These are phyloP conservation scores for Eulemur coronatus DNA, from an alignment of 2,797 vertebrate species.

Conservation along the genomic window DNA sequence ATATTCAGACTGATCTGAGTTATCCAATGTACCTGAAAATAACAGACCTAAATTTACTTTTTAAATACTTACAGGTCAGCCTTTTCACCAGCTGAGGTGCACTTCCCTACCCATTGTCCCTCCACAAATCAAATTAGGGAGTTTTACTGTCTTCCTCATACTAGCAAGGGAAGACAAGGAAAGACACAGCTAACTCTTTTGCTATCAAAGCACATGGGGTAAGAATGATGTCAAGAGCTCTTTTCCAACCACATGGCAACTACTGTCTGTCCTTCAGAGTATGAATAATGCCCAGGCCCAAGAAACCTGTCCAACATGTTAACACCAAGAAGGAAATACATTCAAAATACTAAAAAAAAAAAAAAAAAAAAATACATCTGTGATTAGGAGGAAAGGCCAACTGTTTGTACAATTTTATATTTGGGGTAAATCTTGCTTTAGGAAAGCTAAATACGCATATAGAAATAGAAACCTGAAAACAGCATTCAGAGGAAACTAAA, in stretches of 20 bases:
- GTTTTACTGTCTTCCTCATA: background rate
- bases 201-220: background rate
- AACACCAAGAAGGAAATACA: background rate
- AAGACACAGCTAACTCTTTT: background rate
- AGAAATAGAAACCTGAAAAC: constrained; percentile 22
- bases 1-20: background rate
- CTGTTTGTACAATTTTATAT: background rate
- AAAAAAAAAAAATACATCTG: background rate
- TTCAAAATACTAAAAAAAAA: background rate
- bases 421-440: constrained; percentile 22
- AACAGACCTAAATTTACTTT: background rate
- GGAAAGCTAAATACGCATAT: background rate
- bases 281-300: background rate
- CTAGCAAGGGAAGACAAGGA: background rate
- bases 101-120: background rate
- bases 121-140: background rate
- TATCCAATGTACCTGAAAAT: background rate
- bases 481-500: background rate
- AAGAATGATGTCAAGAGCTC: background rate
- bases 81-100: background rate
- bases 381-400: background rate
- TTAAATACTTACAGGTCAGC: background rate
- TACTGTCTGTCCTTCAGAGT: background rate
- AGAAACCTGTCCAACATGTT: background rate
- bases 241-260: background rate